Base-by-base conservation (phyloP, 2,113 vertebrate species). In the Tachycineta bicolor region DNA sequence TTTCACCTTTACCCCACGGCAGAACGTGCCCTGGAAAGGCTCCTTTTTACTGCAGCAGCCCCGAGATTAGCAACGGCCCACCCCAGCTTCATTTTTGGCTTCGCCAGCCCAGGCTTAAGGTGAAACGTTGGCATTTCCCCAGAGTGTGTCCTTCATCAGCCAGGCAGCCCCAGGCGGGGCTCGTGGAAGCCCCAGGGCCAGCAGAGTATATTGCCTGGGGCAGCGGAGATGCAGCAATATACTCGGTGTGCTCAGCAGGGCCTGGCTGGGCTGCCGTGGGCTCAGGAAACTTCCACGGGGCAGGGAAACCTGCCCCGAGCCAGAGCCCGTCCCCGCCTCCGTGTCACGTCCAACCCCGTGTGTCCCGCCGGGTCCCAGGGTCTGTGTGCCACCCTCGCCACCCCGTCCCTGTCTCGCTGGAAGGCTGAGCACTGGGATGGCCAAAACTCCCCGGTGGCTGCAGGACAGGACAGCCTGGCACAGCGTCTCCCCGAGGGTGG, bases 211-310 rank as follows among this genome's bases (percentile, higher is more conserved):
- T 96, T 92, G 93, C 91, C 63, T 3, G 47, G 65, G 63, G 41
- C 11, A 1, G 15, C 7, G 3, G 19, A 74, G 44, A 0, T 17
- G 43, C 55, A 47, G 95, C 97, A 96, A 96, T 97, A 93, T 93
- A 83, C 92, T 65, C 50, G 41, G 83, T n/a, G 96, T 56, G 94
- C 43, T 80, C 64, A 26, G 85, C 79, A 58, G 79, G 26, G 86
- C 94, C 94, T 58, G 82, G 69, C 89, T 60, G 28, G 23, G 94
- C 87, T 95, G 91, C 93, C 44, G 11, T 9, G 92, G 94, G 77
- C 75, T 70, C 76, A 78, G 94, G 84, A 81, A 60, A 41, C 87
- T 96, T 96, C 97, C 95, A 73, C 94, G 97, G 96, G 71, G 76
- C 94, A 93, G 96, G 93, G 78, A 49, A 37, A 28, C 63, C 91